phyloP scores from a whole-genome alignment of 2,888 invertebrate species.

The Acanthosepion esculentum region DNA sequence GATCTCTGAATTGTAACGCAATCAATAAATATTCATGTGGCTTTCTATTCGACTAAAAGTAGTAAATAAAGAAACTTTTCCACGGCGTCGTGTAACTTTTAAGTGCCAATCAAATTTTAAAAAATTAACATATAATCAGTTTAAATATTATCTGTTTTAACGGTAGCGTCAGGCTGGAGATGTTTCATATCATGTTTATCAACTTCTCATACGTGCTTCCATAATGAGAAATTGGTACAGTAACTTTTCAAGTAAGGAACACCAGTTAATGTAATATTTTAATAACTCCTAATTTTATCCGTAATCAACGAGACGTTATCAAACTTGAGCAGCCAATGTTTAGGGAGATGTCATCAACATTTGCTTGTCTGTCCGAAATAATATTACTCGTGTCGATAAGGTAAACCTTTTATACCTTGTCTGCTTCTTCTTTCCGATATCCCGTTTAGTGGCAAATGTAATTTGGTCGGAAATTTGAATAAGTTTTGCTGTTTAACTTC shows the following conservation, averaged over 20 bases:
- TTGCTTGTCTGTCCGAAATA: background rate
- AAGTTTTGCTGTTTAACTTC: background rate
- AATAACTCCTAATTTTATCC: background rate
- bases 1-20: too few relatives aligned
- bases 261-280: background rate
- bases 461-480: background rate
- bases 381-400: background rate
- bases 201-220: background rate
- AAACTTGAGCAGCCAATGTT: background rate
- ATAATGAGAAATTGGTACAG: background rate
- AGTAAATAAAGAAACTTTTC: background rate
- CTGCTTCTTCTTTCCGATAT: background rate
- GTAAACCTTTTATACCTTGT: background rate
- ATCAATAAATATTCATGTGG: too few relatives aligned
- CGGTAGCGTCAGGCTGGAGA: background rate
- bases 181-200: background rate
- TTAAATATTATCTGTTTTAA: background rate
- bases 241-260: background rate
- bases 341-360: background rate
- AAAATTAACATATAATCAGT: background rate
- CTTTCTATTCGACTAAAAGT: background rate
- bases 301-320: background rate
- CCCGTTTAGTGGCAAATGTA: background rate
- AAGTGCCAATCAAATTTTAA: background rate
- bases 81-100: background rate